These are phyloP conservation scores for Halichondria panicea DNA, from an alignment of 37 sponge, comb jelly and placozoan species.

Conservation along the genomic window DNA sequence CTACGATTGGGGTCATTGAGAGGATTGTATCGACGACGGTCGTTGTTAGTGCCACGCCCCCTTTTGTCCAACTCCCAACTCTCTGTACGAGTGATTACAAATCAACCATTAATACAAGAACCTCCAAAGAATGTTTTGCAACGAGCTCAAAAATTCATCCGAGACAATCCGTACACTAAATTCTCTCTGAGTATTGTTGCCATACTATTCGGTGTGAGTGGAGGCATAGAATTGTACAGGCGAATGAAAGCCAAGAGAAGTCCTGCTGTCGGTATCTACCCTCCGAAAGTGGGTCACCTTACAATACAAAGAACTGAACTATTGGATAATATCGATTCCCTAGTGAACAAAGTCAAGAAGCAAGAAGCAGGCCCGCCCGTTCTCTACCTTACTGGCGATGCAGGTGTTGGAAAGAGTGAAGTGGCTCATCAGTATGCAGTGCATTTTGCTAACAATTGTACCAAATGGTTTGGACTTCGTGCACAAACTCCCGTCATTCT, in stretches of 20 bases:
- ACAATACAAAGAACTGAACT: neutral
- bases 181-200: slow-evolving; percentile 72
- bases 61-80: neutral
- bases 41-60: neutral
- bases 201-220: slow-evolving; percentile 36
- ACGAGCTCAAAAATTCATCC: slow-evolving; percentile 8
- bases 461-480: slow-evolving; percentile 9
- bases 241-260: slow-evolving; percentile 26
- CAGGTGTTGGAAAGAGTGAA: slow-evolving; percentile 78
- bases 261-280: slow-evolving; percentile 2
- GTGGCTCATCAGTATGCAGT: slow-evolving; percentile 47
- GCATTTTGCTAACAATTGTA: slow-evolving; percentile 2
- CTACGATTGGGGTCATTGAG: neutral
- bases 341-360: too few relatives aligned
- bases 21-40: neutral
- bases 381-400: slow-evolving; percentile 53
- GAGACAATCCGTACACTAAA: slow-evolving; percentile 58
- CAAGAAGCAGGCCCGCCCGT: neutral
- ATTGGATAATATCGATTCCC: too few relatives aligned
- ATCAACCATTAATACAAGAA: neutral
- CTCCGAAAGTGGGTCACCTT: slow-evolving; percentile 21
- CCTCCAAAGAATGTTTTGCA: neutral
- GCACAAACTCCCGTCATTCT: slow-evolving; percentile 36
- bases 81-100: too few relatives aligned
- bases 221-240: slow-evolving; percentile 43